These are phyloP conservation scores for Crotalus tigris DNA, from an alignment of 2,113 vertebrate species.

Conservation along the genomic window DNA sequence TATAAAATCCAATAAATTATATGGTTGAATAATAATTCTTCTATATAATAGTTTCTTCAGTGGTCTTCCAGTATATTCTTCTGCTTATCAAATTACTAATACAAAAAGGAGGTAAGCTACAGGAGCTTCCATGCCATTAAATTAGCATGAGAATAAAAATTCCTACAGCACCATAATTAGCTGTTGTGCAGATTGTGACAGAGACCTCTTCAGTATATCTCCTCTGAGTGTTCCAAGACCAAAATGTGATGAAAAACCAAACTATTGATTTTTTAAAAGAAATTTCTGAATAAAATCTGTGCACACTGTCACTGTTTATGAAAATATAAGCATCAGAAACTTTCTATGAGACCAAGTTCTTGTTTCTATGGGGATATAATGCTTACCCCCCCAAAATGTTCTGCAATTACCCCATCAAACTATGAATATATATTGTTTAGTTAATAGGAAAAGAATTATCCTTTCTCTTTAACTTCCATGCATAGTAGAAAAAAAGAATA, in stretches of 20 bases:
- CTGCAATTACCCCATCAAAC: slow-evolving; percentile 47
- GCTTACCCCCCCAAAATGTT: slow-evolving; percentile 8
- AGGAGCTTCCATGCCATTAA: not conserved
- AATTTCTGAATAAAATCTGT: slow-evolving; percentile 9
- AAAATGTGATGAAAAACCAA: slow-evolving; percentile 33
- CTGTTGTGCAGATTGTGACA: not conserved
- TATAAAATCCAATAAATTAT: not conserved
- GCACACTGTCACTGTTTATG: slow-evolving; percentile 20
- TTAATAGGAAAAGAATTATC: slow-evolving; percentile 55
- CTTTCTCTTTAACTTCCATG: slow-evolving; percentile 42
- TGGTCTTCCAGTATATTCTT: not conserved
- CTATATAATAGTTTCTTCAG: not conserved
- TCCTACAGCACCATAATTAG: not conserved
- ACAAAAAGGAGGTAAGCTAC: no score
- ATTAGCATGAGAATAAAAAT: not conserved
- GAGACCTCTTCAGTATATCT: not conserved
- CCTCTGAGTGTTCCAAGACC: not conserved
- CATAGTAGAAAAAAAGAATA: slow-evolving; percentile 33
- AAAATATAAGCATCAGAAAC: slow-evolving; percentile 43
- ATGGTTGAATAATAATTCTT: not conserved
- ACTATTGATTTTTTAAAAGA: slow-evolving; percentile 21
- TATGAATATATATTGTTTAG: slow-evolving; percentile 25
- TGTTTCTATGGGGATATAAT: slow-evolving; percentile 52
- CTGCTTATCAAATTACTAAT: not conserved
- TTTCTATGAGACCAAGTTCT: slow-evolving; percentile 26